phyloP scores from a whole-genome alignment of 2,113 vertebrate species.

The Zootoca vivipara region DNA sequence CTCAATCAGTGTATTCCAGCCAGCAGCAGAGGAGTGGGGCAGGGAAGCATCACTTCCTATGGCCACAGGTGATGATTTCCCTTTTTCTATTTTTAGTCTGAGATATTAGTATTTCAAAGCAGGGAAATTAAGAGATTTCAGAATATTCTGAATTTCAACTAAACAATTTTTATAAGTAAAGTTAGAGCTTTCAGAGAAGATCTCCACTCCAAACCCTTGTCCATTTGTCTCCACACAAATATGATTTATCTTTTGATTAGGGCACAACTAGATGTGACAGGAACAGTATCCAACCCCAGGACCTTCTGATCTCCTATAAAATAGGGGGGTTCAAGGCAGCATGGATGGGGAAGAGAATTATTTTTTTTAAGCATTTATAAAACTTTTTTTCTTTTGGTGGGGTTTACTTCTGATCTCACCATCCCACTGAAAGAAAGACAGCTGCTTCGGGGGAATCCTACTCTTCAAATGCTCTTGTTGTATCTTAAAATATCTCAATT shows the following conservation, averaged over 20 bases:
- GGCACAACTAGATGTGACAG: neutral
- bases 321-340: neutral
- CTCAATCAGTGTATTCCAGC: neutral
- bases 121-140: neutral
- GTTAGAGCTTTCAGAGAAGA: neutral
- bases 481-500: neutral
- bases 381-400: neutral
- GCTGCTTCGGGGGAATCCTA: neutral
- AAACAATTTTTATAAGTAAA: neutral
- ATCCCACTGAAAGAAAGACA: neutral
- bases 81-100: neutral
- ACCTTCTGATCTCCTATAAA: neutral
- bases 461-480: too few relatives aligned
- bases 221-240: neutral
- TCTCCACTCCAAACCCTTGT: neutral
- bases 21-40: neutral
- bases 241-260: neutral
- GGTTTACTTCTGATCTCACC: neutral
- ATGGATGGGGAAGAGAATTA: neutral
- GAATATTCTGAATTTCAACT: neutral
- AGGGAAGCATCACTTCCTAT: slow-evolving; percentile 25
- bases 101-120: neutral
- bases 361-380: neutral
- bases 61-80: neutral
- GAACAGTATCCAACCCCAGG: neutral